These are phyloP conservation scores for Hydrozoanthus tunicans DNA, from an alignment of 64 coral and sea anemone genomes.

Conservation along the genomic window DNA sequence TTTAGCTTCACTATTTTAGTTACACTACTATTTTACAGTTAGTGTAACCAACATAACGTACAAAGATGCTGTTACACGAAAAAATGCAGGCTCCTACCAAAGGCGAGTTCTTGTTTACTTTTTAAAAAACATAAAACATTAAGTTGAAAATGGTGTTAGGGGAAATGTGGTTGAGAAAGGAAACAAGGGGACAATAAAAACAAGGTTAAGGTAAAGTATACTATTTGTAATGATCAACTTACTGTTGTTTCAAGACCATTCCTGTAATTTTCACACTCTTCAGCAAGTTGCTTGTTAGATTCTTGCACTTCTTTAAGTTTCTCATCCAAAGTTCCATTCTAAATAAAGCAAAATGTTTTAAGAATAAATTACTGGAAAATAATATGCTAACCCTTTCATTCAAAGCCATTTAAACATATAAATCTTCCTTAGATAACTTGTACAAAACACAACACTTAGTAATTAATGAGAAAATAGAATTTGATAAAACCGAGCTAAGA, in stretches of 20 bases:
- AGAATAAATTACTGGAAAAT: too few relatives aligned
- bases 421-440: too few relatives aligned
- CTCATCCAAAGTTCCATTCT: slow-evolving; percentile 59
- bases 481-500: too few relatives aligned
- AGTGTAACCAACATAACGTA: too few relatives aligned
- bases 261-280: slow-evolving; percentile 82
- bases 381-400: too few relatives aligned
- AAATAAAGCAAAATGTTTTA: background rate
- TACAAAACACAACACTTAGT: too few relatives aligned
- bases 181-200: too few relatives aligned
- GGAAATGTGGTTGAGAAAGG: background rate
- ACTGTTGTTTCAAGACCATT: slow-evolving; percentile 75
- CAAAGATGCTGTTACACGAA: background rate
- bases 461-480: too few relatives aligned
- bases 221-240: background rate
- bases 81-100: background rate
- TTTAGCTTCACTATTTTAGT: too few relatives aligned
- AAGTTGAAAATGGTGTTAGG: background rate
- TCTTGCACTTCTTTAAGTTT: slow-evolving; percentile 69
- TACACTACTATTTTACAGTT: too few relatives aligned
- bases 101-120: background rate
- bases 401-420: too few relatives aligned
- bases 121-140: background rate
- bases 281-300: slow-evolving; percentile 59
- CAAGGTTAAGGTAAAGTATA: too few relatives aligned